phyloP scores from a whole-genome alignment of 2,113 vertebrate species.

The Corapipo altera region DNA sequence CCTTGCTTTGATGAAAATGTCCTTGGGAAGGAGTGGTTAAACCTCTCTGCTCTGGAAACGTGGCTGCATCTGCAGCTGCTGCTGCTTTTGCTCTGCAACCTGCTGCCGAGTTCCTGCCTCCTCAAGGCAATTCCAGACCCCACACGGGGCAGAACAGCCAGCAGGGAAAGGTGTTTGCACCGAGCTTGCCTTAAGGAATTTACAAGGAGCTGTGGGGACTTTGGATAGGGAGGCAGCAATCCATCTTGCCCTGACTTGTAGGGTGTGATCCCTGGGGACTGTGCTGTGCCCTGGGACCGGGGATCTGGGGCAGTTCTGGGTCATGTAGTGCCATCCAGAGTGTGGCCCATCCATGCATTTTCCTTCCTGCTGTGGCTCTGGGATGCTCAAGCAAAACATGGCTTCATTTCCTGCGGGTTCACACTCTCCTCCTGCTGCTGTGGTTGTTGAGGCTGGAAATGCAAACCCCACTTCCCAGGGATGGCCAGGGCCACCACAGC shows the following conservation, averaged over 20 bases:
- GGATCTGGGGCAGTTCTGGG: background rate
- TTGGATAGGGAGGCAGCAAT: background rate
- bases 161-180: background rate
- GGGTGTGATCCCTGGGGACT: background rate
- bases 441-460: background rate
- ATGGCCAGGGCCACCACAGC: background rate
- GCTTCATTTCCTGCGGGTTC: background rate
- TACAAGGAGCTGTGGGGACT: background rate
- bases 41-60: background rate
- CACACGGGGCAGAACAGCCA: background rate
- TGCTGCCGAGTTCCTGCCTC: background rate
- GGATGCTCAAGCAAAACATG: background rate
- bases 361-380: background rate
- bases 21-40: conserved; percentile 1
- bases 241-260: background rate
- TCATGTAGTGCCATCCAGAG: fast-evolving
- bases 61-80: background rate
- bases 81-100: background rate
- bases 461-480: background rate
- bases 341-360: fast-evolving
- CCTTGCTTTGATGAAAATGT: conserved; percentile 10
- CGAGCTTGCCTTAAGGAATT: background rate
- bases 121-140: background rate
- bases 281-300: background rate
- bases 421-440: fast-evolving